phyloP scores from a whole-genome alignment of 2,888 invertebrate species.

The Reticulitermes lucifugus region DNA sequence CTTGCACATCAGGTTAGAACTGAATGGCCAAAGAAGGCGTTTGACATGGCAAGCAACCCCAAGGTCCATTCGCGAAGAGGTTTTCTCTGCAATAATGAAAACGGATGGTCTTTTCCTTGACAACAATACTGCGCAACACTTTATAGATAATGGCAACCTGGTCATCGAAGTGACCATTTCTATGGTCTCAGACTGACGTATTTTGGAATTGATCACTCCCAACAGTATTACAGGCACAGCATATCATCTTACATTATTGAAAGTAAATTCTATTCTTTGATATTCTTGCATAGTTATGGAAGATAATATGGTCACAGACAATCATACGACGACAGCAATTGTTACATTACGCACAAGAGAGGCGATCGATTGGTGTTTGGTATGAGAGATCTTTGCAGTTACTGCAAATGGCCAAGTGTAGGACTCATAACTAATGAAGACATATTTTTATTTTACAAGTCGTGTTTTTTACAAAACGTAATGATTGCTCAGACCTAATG shows the following conservation, averaged over 20 bases:
- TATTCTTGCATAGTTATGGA: background rate
- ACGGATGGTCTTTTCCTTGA: slow-evolving; percentile 99
- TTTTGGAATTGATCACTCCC: background rate
- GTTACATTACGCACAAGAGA: too few relatives aligned
- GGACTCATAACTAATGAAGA: too few relatives aligned
- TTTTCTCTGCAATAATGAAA: slow-evolving; percentile 96
- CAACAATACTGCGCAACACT: slow-evolving; percentile 96
- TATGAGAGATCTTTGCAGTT: too few relatives aligned
- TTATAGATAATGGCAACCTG: slow-evolving; percentile 98
- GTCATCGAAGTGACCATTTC: slow-evolving; percentile 99
- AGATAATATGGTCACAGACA: background rate
- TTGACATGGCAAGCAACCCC: slow-evolving; percentile 99
- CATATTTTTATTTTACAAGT: too few relatives aligned
- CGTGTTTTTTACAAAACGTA: too few relatives aligned
- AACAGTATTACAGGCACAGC: background rate
- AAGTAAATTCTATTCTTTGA: background rate
- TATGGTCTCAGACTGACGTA: slow-evolving; percentile 71
- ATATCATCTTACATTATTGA: background rate
- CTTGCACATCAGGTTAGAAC: slow-evolving; percentile 78
- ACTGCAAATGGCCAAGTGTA: too few relatives aligned
- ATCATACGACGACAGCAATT: background rate
- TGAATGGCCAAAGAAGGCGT: slow-evolving; percentile 94
- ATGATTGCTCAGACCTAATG: too few relatives aligned
- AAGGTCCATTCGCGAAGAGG: slow-evolving; percentile 97
- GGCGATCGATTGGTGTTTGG: too few relatives aligned